A percentile compares a stretch with the other conserved stretches of the same genome.
Conservation (phyloP, 2,113 vertebrate species). For the Procavia capensis region DNA sequence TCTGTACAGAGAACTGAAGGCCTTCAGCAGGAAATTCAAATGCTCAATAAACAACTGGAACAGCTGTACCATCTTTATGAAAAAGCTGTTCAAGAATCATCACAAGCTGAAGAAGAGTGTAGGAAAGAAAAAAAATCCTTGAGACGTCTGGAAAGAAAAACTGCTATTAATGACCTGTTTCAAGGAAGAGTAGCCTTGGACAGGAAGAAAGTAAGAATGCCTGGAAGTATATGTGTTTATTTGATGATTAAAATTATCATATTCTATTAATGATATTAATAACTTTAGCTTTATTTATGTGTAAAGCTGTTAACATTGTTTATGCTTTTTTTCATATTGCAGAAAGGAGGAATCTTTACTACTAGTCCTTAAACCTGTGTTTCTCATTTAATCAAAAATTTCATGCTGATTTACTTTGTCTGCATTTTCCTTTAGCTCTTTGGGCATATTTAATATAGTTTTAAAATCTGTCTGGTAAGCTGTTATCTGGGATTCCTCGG, state of each 20-base stretch:
- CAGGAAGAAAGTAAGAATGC: constrained; percentile 64
- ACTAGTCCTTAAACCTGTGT: not conserved
- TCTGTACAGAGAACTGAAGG: constrained; percentile 30
- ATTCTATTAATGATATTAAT: constrained; percentile 18
- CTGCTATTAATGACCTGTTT: constrained; percentile 44
- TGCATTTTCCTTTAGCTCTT: not conserved
- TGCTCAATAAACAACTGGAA: constrained; percentile 53
- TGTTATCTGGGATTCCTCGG: not conserved
- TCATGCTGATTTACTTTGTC: not conserved
- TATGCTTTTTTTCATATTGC: constrained; percentile 13
- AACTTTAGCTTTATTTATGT: not conserved
- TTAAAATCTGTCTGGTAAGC: not conserved
- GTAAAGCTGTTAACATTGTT: constrained; percentile 1
- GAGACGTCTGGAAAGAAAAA: constrained; percentile 40
- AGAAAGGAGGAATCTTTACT: not conserved
- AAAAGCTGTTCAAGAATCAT: constrained; percentile 14
- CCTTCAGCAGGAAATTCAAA: constrained; percentile 61
- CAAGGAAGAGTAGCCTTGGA: constrained; percentile 54
- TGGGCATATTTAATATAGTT: not conserved
- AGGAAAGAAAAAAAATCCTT: constrained; percentile 54
- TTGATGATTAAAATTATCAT: not conserved
- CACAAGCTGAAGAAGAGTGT: constrained; percentile 35
- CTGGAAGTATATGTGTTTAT: constrained; percentile 2
- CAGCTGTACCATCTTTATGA: constrained; percentile 41
- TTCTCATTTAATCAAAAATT: not conserved